These are phyloP conservation scores for Tuta absoluta DNA, from an alignment of 2,888 invertebrate genomes.

Conservation along the genomic window DNA sequence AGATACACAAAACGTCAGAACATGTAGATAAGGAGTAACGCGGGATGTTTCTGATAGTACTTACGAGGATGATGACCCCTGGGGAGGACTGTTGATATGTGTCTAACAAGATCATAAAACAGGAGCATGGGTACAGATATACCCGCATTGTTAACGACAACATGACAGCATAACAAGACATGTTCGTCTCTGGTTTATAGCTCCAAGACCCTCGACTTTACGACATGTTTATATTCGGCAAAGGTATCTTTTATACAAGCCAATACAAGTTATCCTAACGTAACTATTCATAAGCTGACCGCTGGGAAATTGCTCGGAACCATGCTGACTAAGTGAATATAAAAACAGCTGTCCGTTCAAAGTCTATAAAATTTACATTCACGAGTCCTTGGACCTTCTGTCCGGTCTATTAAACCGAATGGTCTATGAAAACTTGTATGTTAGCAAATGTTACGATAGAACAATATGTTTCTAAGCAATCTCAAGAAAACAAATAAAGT, in stretches of 20 bases:
- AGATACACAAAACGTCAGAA: too few relatives aligned
- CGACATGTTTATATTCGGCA: slow-evolving; percentile 5
- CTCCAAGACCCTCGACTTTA: slow-evolving; percentile 16
- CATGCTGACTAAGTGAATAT: slow-evolving; percentile 57
- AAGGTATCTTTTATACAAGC: background rate
- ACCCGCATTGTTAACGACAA: slow-evolving; percentile 5
- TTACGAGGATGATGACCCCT: background rate
- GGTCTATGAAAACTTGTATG: slow-evolving; percentile 23
- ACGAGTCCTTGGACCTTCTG: slow-evolving; percentile 49
- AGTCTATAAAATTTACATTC: slow-evolving; percentile 64
- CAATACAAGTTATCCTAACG: background rate
- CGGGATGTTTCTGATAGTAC: too few relatives aligned
- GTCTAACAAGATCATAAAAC: slow-evolving; percentile 15
- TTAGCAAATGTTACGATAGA: slow-evolving; percentile 4
- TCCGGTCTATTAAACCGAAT: slow-evolving; percentile 52
- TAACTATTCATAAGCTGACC: slow-evolving; percentile 4
- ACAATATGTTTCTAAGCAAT: background rate
- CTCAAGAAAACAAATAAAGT: background rate
- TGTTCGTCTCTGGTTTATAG: slow-evolving; percentile 19
- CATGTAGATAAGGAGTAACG: too few relatives aligned
- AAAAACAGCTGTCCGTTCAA: slow-evolving; percentile 49
- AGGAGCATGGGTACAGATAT: background rate
- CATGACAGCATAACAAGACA: slow-evolving; percentile 14
- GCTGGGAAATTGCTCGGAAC: slow-evolving; percentile 34
- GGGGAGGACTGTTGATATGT: background rate